Base-by-base conservation (phyloP, 2,113 vertebrate species). In the Piprites chloris region DNA sequence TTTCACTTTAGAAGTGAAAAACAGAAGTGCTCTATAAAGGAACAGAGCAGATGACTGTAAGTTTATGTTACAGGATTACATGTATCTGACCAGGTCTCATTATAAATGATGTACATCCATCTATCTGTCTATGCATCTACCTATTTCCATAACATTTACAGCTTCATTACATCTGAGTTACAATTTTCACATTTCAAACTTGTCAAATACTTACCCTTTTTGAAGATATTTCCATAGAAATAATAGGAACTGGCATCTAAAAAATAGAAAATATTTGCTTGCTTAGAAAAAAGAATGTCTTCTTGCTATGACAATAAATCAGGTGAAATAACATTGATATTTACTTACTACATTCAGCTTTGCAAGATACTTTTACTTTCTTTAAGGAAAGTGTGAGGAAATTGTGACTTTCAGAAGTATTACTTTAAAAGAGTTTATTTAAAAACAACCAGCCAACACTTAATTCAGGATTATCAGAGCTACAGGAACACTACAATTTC, bases 151-250 rank as follows among this genome's bases (percentile, higher is more conserved):
- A 28, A 13, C 86, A 5, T 55, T 65, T 78, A 69, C 22, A 81
- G 9, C 6, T 89, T 75, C 8, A 0, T 87, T 19, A 73, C 2
- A 44, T 21, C 41, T 52, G 5, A 55, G 8, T 68, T 35, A 72
- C 16, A 68, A 30, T 53, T 0, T 4, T 71, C 19, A 17, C 17
- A 46, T 81, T 65, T 93, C 37, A 62, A 39, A 92, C 14, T 44
- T 72, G 23, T 8, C 35, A 47, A 71, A n/a, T 62, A 95, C 99
- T 98, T 98, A 99, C 99, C 97, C 99, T 98, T 98, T 99, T 99
- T 67, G 99, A 98, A 77, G 99, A 99, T 94, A 99, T 99, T 92
- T 99, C 98, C 97, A 99, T 98, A 94, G 99, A 98, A 94, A 98
- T 97, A 87, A 99, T 98, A 80, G 99, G 98, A 91, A 97, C 97